Evolutionary conservation across 2,888 invertebrate species (phyloP), one percentile per base, ranked within the genome.

Genomic region (Lycocerus yunnanus): DNA sequence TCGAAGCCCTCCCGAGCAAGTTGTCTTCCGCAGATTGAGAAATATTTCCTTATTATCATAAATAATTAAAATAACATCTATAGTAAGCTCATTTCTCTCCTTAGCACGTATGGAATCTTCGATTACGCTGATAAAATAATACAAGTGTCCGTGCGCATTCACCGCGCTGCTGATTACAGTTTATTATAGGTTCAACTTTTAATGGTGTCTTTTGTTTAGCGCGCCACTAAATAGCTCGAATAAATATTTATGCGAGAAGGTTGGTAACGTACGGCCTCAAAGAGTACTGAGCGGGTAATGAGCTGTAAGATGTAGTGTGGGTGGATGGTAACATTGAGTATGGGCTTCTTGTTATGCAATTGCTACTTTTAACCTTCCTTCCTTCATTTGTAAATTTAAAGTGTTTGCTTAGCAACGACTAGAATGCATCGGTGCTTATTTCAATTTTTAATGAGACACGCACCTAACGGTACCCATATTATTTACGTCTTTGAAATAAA

Each of bases 181-280:
- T 84, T 84, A 63, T 63, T 63, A 84, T 84, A 83, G 84, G 82
- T 82, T 80, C 82, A 82, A 83, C 82, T 83, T 83, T 83, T 85
- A 84, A 84, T 84, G 84, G 84, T 81, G 84, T 84, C 84, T 84
- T 85, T 85, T 85, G 85, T 85, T 85, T 84, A 82, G 83, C 83
- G 83, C 83, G 82, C 81, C 82, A 84, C 82, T 85, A 85, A 85
- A 85, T 83, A 84, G 84, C 84, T 82, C 81, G 81, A 80, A 78
- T 82, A 82, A 80, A 80, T 83, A 83, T 84, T 85, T 85, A 85
- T 84, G 83, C 82, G 80, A 82, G 82, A 82, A 80, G 80, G 81
- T 81, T 80, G 81, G 80, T 83, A 83, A 83, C 79, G 83, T 82
- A 83, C 83, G 82, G 81, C 80, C 80, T 79, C 78, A 79, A 79